A percentile compares a stretch with the other conserved stretches of the same genome.
phyloP scores from a whole-genome alignment of 2,113 vertebrate species.

The Phaethornis superciliosus region DNA sequence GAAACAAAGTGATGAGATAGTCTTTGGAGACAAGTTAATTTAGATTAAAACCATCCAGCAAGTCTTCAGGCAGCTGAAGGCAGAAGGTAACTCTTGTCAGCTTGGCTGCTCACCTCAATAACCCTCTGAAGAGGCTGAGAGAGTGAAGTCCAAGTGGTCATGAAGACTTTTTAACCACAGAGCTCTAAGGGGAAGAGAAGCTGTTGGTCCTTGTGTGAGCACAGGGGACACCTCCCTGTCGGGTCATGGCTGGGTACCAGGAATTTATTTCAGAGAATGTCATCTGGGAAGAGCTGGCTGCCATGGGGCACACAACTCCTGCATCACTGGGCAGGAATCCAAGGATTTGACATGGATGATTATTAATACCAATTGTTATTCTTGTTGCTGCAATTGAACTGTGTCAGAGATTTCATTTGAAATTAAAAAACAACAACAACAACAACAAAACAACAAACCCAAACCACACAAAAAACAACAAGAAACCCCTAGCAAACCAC shows the following conservation, averaged over 20 bases:
- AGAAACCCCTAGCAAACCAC: too few relatives aligned
- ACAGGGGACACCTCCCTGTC: not conserved
- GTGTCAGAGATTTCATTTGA: not conserved
- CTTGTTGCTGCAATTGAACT: fast-evolving
- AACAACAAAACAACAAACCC: not conserved
- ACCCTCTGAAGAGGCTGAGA: not conserved
- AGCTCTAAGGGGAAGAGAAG: not conserved
- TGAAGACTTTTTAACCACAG: not conserved
- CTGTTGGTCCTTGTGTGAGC: fast-evolving
- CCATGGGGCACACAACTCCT: not conserved
- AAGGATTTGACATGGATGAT: fast-evolving
- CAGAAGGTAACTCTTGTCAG: not conserved
- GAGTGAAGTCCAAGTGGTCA: not conserved
- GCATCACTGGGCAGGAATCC: not conserved
- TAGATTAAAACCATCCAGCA: not conserved
- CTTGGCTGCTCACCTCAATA: not conserved
- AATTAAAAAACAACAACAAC: not conserved
- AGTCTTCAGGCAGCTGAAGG: not conserved
- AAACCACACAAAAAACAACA: too few relatives aligned
- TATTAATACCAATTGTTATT: not conserved
- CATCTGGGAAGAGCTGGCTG: not conserved
- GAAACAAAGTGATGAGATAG: not conserved
- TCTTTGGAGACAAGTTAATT: not conserved
- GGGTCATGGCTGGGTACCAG: not conserved
- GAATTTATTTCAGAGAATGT: fast-evolving